Conservation (phyloP, 2,113 vertebrate genomes). For the Hemibates koningsi region DNA sequence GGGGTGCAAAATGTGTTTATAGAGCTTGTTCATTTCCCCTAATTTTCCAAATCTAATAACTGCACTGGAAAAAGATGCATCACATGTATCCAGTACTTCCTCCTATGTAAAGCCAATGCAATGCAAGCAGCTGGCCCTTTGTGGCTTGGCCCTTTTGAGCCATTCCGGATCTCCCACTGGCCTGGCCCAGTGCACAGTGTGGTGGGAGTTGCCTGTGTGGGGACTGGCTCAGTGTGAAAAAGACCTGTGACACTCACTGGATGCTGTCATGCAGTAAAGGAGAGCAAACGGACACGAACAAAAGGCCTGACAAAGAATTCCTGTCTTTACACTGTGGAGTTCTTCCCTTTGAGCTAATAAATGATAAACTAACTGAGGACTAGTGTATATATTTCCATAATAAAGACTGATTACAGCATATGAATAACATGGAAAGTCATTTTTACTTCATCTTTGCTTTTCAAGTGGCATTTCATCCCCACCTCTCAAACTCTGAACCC, state of each 20-base stretch:
- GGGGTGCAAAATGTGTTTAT: not conserved
- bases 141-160: slow-evolving; percentile 47
- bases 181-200: slow-evolving; percentile 45
- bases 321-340: not conserved
- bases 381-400: not conserved
- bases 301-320: not conserved
- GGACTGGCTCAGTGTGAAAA: slow-evolving; percentile 54
- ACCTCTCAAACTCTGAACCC: not conserved
- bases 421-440: not conserved
- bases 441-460: not conserved
- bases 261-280: slow-evolving; percentile 16
- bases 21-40: not conserved
- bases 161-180: slow-evolving; percentile 71
- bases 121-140: slow-evolving; percentile 70
- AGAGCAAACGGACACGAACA: not conserved
- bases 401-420: not conserved
- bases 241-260: slow-evolving; percentile 38
- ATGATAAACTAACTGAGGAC: not conserved
- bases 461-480: not conserved
- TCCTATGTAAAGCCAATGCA: slow-evolving; percentile 41
- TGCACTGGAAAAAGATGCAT: slow-evolving; percentile 26
- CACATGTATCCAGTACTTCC: slow-evolving; percentile 24
- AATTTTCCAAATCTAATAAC: not conserved
- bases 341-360: not conserved
- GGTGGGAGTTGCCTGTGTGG: slow-evolving; percentile 43